phyloP scores from a whole-genome alignment of 1,140 invertebrate genomes.

The Brachionus plicatilis region DNA sequence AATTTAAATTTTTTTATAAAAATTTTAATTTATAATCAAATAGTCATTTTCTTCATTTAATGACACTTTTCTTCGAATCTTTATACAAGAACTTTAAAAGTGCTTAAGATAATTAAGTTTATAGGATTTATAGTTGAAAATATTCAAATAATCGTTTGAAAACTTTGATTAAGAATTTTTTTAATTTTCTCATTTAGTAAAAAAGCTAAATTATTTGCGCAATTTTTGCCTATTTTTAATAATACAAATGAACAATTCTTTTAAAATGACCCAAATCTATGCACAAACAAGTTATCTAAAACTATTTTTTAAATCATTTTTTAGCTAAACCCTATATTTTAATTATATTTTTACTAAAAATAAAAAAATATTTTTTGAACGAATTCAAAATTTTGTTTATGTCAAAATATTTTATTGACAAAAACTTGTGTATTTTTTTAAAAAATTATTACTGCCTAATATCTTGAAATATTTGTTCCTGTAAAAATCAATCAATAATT shows the following conservation, averaged over 20 bases:
- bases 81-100: background rate
- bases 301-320: background rate
- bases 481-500: too few species aligned
- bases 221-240: background rate
- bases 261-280: background rate
- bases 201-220: background rate
- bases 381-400: background rate
- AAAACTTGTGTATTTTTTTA: background rate
- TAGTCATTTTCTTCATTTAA: too few species aligned
- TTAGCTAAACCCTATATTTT: background rate
- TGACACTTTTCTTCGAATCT: too few species aligned
- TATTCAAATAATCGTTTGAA: background rate
- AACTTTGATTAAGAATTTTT: too few species aligned
- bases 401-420: background rate
- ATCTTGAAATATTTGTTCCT: too few species aligned
- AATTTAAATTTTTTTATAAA: too few species aligned
- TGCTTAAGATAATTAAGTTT: background rate
- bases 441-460: background rate
- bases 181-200: background rate
- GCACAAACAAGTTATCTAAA: background rate
- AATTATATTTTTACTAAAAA: slow-evolving; percentile 26
- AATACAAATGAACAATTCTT: background rate
- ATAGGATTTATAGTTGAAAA: background rate
- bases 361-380: background rate
- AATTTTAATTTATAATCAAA: too few species aligned